Evolutionary conservation across 2,113 vertebrate genomes (phyloP).

Genomic region (Rhizomys pruinosus): DNA sequence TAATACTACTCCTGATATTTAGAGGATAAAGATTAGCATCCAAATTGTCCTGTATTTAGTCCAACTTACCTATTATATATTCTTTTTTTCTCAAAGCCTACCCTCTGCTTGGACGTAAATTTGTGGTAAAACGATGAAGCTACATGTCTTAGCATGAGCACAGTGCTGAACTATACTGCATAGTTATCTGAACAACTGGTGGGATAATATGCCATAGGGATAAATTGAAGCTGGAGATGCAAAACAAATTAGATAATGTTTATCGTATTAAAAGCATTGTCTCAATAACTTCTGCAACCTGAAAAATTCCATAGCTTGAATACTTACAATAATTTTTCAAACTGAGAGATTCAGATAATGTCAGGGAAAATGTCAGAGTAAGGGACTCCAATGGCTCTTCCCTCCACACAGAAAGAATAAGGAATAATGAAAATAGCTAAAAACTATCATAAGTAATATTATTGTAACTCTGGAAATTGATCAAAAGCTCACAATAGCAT

Average conservation of each 20-base stretch:
- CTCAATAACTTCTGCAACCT: neutral
- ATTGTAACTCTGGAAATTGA: constrained; percentile 18
- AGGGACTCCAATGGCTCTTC: neutral
- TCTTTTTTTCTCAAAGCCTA: constrained; percentile 47
- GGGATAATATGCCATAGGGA: neutral
- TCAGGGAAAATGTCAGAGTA: neutral
- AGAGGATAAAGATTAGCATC: neutral
- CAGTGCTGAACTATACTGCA: neutral
- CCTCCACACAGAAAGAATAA: neutral
- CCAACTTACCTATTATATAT: neutral
- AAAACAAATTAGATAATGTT: neutral
- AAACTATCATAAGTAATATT: constrained; percentile 34
- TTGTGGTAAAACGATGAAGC: neutral
- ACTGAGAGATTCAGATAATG: neutral
- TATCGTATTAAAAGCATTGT: constrained; percentile 19
- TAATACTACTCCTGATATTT: neutral
- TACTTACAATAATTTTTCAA: neutral
- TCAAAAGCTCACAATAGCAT: neutral
- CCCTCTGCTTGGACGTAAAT: neutral
- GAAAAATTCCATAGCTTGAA: neutral
- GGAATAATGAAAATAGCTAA: neutral
- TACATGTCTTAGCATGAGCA: neutral
- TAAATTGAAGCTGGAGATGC: constrained; percentile 11
- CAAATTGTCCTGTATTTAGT: neutral
- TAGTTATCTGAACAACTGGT: constrained; percentile 48